These are phyloP conservation scores for Montipora sp. DNA, from an alignment of 64 coral and sea anemone species.

Conservation along the genomic window DNA sequence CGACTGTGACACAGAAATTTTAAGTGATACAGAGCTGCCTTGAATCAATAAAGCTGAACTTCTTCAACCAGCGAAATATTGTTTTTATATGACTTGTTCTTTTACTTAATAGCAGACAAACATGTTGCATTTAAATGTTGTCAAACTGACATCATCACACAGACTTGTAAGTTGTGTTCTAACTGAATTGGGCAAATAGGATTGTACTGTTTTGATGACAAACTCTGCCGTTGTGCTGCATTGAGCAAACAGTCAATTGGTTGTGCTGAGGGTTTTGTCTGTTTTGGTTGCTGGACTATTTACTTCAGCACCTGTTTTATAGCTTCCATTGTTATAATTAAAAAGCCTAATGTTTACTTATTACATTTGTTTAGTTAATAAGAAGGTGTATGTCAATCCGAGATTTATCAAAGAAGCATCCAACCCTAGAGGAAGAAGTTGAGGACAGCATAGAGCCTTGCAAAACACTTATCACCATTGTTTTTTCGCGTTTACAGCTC, in stretches of 20 bases:
- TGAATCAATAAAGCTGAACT: no score
- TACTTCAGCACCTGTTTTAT: not conserved
- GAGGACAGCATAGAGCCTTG: conserved; percentile 47
- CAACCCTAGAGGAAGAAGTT: conserved; percentile 60
- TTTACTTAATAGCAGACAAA: no score
- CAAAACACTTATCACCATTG: conserved; percentile 44
- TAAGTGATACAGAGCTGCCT: no score
- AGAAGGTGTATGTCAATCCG: conserved; percentile 59
- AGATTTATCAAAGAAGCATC: conserved; percentile 47
- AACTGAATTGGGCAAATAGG: no score
- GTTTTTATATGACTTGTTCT: no score
- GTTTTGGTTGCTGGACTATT: not conserved
- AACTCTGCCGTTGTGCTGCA: not conserved
- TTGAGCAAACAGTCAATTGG: not conserved
- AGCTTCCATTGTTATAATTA: not conserved
- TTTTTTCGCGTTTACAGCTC: conserved; percentile 53
- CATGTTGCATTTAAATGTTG: no score
- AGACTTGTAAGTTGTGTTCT: no score
- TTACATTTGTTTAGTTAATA: not conserved
- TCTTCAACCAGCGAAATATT: no score
- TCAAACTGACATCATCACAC: no score
- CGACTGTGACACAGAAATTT: no score
- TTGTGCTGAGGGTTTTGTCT: not conserved
- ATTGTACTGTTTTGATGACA: no score
- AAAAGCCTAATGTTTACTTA: not conserved